Conservation (phyloP, 2,888 invertebrate species). For the Chrysina gloriosa region DNA sequence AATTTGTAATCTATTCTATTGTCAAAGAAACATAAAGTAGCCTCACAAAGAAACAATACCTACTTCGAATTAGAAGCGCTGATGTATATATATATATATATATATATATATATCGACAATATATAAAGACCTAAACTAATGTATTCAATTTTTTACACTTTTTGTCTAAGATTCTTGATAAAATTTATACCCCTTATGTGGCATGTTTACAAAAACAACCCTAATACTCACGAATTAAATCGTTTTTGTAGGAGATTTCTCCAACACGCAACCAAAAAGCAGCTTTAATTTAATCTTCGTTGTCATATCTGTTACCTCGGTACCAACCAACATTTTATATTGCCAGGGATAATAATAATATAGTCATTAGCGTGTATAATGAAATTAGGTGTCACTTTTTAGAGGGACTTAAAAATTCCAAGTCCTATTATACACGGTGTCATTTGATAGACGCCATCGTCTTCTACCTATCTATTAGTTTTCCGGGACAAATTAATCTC, state of each 20-base stretch:
- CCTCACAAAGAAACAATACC: too few species aligned
- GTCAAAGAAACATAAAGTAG: not conserved
- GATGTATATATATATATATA: not conserved
- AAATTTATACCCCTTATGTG: too few species aligned
- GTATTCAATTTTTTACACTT: slow-evolving; percentile 30
- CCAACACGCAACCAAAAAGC: slow-evolving; percentile 21
- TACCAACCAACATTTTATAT: not conserved
- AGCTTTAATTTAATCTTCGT: slow-evolving; percentile 15
- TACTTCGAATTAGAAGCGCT: not conserved
- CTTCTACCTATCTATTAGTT: slow-evolving; percentile 26
- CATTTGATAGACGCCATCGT: slow-evolving; percentile 36
- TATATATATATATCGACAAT: not conserved
- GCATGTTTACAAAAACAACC: slow-evolving; percentile 5
- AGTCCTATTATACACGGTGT: slow-evolving; percentile 41
- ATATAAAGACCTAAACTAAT: too few species aligned
- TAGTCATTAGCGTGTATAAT: slow-evolving; percentile 17
- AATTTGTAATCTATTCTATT: not conserved
- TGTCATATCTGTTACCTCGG: not conserved
- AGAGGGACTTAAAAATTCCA: not conserved
- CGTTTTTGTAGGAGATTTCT: slow-evolving; percentile 18
- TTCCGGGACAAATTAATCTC: slow-evolving; percentile 26
- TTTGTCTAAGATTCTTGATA: too few species aligned
- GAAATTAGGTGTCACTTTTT: slow-evolving; percentile 31
- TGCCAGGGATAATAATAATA: slow-evolving; percentile 25
- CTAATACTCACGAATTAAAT: slow-evolving; percentile 31